Percentiles rank a stretch among this genome's conserved stretches.
Conservation (phyloP, 2,113 vertebrate species). For the Phocoena sinus region DNA sequence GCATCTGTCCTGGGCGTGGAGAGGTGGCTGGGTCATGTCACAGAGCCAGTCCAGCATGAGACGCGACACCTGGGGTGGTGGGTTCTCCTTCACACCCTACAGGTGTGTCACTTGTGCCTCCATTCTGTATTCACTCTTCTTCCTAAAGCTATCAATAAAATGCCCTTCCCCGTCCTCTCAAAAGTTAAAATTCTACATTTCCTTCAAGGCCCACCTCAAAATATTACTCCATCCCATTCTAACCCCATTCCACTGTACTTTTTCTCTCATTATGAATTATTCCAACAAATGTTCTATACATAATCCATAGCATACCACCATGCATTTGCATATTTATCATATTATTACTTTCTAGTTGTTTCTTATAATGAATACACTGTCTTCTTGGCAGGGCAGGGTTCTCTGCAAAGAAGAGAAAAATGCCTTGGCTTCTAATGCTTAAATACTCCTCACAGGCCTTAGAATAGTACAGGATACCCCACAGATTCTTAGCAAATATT, state of each 20-base stretch:
- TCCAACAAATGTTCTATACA: neutral
- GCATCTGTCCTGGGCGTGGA: neutral
- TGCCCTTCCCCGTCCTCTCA: neutral
- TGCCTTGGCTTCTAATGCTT: neutral
- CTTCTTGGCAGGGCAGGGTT: neutral
- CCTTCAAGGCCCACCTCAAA: neutral
- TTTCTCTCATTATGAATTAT: neutral
- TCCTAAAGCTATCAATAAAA: neutral
- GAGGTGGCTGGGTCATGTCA: neutral
- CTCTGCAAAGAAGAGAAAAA: neutral
- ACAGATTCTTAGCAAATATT: neutral
- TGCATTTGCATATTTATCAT: neutral
- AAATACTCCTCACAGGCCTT: neutral
- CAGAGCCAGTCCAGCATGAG: neutral
- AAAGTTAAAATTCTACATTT: neutral
- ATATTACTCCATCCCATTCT: neutral
- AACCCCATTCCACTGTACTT: neutral
- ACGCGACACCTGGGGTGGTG: accelerated
- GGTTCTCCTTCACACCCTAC: neutral
- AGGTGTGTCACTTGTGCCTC: neutral
- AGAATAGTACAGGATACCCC: neutral
- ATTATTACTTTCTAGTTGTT: neutral
- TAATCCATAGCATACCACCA: neutral
- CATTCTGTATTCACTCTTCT: neutral
- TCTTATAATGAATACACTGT: neutral